Conservation (phyloP, 1,140 invertebrate genomes). For the Phocides pigmalion region DNA sequence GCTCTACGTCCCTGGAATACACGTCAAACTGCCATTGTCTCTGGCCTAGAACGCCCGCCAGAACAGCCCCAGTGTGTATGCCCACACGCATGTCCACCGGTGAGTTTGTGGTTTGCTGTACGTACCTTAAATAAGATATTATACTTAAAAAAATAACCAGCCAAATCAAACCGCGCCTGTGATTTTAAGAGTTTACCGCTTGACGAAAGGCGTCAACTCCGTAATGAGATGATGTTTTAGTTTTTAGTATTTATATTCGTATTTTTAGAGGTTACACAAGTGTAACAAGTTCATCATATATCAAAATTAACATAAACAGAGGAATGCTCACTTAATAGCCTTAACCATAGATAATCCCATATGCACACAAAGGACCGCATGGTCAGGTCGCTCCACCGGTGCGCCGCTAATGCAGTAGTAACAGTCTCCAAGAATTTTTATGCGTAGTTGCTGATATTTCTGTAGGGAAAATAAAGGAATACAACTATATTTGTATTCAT, state of each 20-base stretch:
- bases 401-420: conserved; percentile 98
- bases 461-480: conserved; percentile 60
- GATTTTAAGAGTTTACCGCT: too few relatives aligned
- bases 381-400: conserved; percentile 93
- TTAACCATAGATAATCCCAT: conserved; percentile 99
- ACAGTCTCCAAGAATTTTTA: conserved; percentile 98
- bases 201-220: too few relatives aligned
- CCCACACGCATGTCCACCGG: conserved; percentile 99
- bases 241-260: too few relatives aligned
- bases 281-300: too few relatives aligned
- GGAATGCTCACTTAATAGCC: conserved; percentile 93
- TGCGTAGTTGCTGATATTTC: conserved; percentile 97
- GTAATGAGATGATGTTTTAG: too few relatives aligned
- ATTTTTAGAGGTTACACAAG: too few relatives aligned
- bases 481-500: not conserved
- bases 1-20: conserved; percentile 97
- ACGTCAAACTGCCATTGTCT: conserved; percentile 99
- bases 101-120: conserved; percentile 97
- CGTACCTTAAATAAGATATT: conserved; percentile 87
- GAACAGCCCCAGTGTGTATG: conserved; percentile 97
- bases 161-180: too few relatives aligned
- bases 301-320: not conserved
- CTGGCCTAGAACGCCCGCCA: conserved; percentile 98
- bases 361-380: conserved; percentile 96
- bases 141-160: not conserved